These are phyloP conservation scores for Scaptomyza polygonia DNA, from an alignment of 2,888 invertebrate genomes.

Conservation along the genomic window DNA sequence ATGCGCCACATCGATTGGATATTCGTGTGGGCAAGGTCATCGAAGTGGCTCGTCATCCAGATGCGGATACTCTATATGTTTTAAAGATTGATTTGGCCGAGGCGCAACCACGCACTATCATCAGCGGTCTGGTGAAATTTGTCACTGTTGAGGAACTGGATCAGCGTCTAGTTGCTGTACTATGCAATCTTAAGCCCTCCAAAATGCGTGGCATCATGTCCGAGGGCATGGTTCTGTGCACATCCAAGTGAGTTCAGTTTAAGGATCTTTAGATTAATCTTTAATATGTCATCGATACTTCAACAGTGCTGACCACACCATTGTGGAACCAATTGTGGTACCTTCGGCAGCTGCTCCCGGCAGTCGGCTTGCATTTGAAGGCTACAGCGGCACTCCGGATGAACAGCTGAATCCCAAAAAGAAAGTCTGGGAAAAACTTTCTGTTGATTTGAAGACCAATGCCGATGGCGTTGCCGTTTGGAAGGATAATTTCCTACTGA, in stretches of 20 bases:
- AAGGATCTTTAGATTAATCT: rapidly evolving
- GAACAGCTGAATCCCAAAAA: constrained; percentile 96
- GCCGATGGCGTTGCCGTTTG: constrained; percentile 91
- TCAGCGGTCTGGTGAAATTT: constrained; percentile 96
- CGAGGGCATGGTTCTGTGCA: constrained; percentile 97
- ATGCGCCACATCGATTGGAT: constrained; percentile 91
- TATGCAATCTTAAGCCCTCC: constrained; percentile 98
- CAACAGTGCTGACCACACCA: constrained; percentile 88
- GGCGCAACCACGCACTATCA: constrained; percentile 88
- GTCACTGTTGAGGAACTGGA: constrained; percentile 95
- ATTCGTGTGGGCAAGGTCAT: constrained; percentile 94
- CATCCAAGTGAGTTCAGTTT: constrained; percentile 87
- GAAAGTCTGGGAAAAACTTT: constrained; percentile 96
- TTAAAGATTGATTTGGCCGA: constrained; percentile 96
- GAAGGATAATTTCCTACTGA: constrained; percentile 91
- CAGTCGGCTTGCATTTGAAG: constrained; percentile 92
- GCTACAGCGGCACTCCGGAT: constrained; percentile 92
- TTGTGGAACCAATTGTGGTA: constrained; percentile 93
- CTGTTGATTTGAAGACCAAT: constrained; percentile 91
- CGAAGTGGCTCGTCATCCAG: constrained; percentile 93
- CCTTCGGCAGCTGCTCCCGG: constrained; percentile 92
- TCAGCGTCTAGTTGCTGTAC: constrained; percentile 94
- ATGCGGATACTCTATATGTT: constrained; percentile 96
- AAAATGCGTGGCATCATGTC: constrained; percentile 97
- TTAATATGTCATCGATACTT: neutral